Conservation (phyloP, 2,797 vertebrate genomes). For the Diceros bicornis region DNA sequence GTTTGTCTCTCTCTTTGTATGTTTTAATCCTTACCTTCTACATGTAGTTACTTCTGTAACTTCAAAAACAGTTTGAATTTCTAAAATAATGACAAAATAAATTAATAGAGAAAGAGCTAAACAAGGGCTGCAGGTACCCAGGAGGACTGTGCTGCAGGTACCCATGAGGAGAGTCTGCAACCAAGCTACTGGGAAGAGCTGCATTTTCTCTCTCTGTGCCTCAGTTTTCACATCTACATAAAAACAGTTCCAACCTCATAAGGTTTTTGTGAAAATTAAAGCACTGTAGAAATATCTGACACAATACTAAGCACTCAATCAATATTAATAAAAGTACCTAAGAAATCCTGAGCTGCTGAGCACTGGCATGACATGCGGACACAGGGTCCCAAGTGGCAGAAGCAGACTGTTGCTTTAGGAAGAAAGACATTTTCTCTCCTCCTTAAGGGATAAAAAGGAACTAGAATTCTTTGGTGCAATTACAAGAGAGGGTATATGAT, state of each 20-base stretch:
- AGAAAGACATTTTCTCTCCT: neutral
- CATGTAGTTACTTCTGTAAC: neutral
- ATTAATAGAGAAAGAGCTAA: neutral
- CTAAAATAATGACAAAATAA: neutral
- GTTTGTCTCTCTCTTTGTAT: neutral
- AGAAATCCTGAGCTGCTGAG: neutral
- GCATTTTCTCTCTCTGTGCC: neutral
- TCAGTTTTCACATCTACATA: neutral
- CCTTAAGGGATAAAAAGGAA: constrained; percentile 18
- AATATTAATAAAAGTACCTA: neutral
- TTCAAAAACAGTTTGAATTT: neutral
- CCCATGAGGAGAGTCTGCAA: neutral
- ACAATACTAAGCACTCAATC: neutral
- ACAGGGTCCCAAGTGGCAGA: neutral
- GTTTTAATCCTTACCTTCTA: neutral
- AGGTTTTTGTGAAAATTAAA: neutral
- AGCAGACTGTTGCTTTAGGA: neutral
- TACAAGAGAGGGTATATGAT: neutral
- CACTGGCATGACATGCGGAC: neutral
- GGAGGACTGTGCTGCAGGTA: neutral
- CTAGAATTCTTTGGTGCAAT: neutral
- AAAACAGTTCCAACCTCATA: neutral
- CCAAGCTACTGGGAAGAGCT: neutral
- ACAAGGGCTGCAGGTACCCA: neutral
- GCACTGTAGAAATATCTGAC: neutral